Evolutionary conservation across 2,113 vertebrate species (phyloP), one percentile per base, ranked within the genome.

Genomic region (Oryzias woworae): DNA sequence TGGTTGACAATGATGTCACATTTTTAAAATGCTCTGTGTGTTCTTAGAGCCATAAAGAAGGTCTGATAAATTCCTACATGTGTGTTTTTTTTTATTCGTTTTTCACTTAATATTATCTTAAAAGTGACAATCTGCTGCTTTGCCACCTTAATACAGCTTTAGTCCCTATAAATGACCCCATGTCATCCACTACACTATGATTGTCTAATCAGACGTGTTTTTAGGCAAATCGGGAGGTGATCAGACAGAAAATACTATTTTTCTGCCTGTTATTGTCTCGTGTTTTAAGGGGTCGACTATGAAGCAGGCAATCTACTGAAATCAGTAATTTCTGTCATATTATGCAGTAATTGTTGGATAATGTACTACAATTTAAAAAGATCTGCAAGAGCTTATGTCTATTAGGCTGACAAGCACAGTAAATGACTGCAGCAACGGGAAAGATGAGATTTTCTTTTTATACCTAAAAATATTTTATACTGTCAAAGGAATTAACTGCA

Each of bases 1-100:
- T 68, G 70, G 81, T 86, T 69, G 77, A 53, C 45, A 52, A 84
- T 82, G 85, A 90, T 90, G 89, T 90, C 86, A 83, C 73, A 79
- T 85, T 83, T 20, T 67, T 16, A 86, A 36, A 77, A 78, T 85
- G 77, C 73, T 74, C 69, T 60, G 7, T 22, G 49, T 66, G 48
- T 16, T 14, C 65, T 64, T 68, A 76, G 66, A 83, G 79, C 78
- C 84, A 83, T 83, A 81, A 52, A 67, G 43, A 54, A 69, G 54
- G 54, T 67, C 57, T 71, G 53, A 62, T 63, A 70, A 56, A 22
- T 61, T 15, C 76, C 80, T 60, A 63, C 48, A 65, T 58, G 55
- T 22, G 65, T 36, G 36, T 64, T 71, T 54, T 48, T 70, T 14
- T 44, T 18, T 45, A 43, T 45, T 65, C 58, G 43, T 57, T 48